A percentile compares a stretch with the other conserved stretches of the same genome.
Conservation (phyloP, 2,113 vertebrate species). For the Mobula birostris region DNA sequence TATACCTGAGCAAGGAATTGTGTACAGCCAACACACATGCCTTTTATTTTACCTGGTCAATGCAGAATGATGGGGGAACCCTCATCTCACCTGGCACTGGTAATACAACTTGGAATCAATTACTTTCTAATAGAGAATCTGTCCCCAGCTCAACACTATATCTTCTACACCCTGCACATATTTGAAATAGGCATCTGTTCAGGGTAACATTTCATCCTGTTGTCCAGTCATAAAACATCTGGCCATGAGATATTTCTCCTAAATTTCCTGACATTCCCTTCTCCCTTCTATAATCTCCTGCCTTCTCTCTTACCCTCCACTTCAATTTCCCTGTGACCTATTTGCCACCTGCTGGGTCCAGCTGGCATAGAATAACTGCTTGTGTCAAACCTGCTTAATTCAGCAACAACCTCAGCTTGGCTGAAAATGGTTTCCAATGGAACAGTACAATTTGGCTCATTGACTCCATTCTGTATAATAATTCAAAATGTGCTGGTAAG, state of each 20-base stretch:
- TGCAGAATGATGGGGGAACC: background rate
- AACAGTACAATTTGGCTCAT: background rate
- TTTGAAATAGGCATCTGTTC: too few relatives aligned
- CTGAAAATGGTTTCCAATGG: too few relatives aligned
- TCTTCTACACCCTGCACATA: too few relatives aligned
- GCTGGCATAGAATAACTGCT: too few relatives aligned
- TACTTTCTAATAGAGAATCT: background rate
- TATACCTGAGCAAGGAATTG: background rate
- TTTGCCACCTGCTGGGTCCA: too few relatives aligned
- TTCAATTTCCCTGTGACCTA: too few relatives aligned
- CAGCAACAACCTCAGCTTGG: too few relatives aligned
- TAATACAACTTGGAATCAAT: background rate
- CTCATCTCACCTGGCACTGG: background rate
- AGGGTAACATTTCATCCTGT: background rate
- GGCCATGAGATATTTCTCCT: too few relatives aligned
- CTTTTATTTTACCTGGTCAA: background rate
- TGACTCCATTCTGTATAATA: background rate
- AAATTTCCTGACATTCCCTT: too few relatives aligned
- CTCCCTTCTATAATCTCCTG: too few relatives aligned
- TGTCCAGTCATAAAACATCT: background rate
- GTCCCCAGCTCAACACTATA: background rate
- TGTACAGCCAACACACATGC: background rate
- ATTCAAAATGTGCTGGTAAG: background rate
- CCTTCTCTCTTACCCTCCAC: too few relatives aligned
- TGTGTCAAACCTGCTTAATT: too few relatives aligned